Evolutionary conservation across 2,113 vertebrate genomes (phyloP), one percentile per base, ranked within the genome.

Genomic region (Chamaea fasciata): DNA sequence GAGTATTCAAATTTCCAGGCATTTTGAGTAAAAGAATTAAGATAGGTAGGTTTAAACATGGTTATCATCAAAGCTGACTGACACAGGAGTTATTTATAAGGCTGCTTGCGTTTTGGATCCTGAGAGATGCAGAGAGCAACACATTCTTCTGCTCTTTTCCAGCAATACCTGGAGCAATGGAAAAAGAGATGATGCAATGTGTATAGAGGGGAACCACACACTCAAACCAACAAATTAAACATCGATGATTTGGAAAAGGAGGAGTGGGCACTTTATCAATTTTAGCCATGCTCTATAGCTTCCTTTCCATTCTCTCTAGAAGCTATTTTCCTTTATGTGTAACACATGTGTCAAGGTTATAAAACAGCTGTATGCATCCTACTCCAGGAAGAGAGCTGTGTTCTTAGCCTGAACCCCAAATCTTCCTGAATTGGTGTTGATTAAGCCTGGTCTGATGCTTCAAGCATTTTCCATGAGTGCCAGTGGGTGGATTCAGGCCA

Each of bases 71-170:
- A 69, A 62, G 28, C 49, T 24, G 83, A 1, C 7, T 42, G 56
- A 19, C 33, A 55, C 6, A 30, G 63, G 59, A 93, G 18, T 77
- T 94, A 97, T 62, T 28, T 44, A 28, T 97, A 98, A 63, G 98
- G 93, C 97, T 97, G 98, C 94, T 99, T 99, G 94, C 98, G 90
- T 86, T 98, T 96, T 13, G 99, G 99, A 87, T 99, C 98, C 96
- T 99, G 99, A 73, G 97, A 92, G 52, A 99, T 92, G 77, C 96
- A 97, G 71, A 99, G 97, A 11, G 98, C 98, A 35, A 99, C 41
- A 16, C 98, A 98, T n/a, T 97, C 98, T 50, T 97, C 95, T 39
- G 94, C 83, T 94, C 98, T 98, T 62, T 98, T 97, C 99, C 99
- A 99, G 86, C 49, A 42, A 67, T 99, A 99, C 95, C 99, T 99